Evolutionary conservation across 2,113 vertebrate genomes (phyloP).

Genomic region (Mungos mungo): DNA sequence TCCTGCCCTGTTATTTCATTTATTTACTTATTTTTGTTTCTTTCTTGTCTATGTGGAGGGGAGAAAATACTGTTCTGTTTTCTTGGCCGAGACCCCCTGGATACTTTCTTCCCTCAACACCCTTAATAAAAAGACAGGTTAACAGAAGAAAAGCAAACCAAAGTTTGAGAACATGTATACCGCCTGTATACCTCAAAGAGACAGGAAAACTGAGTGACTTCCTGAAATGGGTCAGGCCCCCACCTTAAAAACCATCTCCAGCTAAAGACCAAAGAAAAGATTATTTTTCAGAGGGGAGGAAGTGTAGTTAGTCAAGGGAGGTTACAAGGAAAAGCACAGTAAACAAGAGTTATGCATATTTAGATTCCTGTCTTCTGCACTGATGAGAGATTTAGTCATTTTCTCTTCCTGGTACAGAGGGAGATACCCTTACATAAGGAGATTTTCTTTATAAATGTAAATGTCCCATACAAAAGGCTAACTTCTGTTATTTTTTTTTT

Average conservation of each 20-base stretch:
- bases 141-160: neutral
- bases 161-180: neutral
- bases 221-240: neutral
- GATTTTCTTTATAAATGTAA: neutral
- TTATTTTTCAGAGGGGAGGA: rapidly evolving
- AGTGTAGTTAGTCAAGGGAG: neutral
- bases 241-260: neutral
- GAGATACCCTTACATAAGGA: neutral
- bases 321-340: neutral
- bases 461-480: neutral
- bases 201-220: neutral
- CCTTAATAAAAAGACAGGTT: neutral
- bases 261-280: neutral
- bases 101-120: neutral
- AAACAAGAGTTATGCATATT: neutral
- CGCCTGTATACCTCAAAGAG: neutral
- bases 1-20: neutral
- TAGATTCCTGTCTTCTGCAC: neutral
- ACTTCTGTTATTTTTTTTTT: neutral
- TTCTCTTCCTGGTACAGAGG: neutral
- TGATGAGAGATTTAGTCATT: neutral
- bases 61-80: neutral
- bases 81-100: neutral
- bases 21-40: neutral
- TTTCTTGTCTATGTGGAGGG: neutral